Evolutionary conservation across 92 coral and sea anemone genomes (phyloP).

Genomic region (Siderastrea siderea): DNA sequence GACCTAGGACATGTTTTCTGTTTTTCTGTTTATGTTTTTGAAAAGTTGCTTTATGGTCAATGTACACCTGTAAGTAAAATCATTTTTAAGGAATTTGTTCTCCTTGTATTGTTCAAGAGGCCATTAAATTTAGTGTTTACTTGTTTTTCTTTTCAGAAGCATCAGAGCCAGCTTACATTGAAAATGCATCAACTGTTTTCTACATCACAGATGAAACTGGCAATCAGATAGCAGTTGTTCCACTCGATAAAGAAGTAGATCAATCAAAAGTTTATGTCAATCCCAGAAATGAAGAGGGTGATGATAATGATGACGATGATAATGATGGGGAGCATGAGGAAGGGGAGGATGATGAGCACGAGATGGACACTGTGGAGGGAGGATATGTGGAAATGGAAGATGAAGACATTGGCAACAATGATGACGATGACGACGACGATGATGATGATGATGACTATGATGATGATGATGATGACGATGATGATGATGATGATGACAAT

Average conservation of each 20-base stretch:
- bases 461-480: background rate
- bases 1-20: background rate
- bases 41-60: background rate
- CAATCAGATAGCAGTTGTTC: slow-evolving; percentile 60
- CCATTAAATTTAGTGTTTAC: no score
- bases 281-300: slow-evolving; percentile 21
- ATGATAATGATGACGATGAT: slow-evolving; percentile 29
- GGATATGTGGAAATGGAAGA: background rate
- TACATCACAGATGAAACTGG: slow-evolving; percentile 61
- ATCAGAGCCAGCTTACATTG: slow-evolving; percentile 41
- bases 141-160: background rate
- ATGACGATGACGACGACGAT: background rate
- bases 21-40: background rate
- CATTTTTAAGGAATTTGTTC: no score
- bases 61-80: no score
- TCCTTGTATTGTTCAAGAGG: no score
- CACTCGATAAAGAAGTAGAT: slow-evolving; percentile 40
- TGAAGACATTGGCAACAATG: background rate
- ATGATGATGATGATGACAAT: background rate
- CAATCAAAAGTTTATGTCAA: slow-evolving; percentile 1
- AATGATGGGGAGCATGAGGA: slow-evolving; percentile 3
- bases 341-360: background rate
- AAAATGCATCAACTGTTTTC: slow-evolving; percentile 42
- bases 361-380: background rate
- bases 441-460: background rate